Evolutionary conservation across 23 tunicate genomes (phyloP).

Genomic region (Botrylloides violaceus): DNA sequence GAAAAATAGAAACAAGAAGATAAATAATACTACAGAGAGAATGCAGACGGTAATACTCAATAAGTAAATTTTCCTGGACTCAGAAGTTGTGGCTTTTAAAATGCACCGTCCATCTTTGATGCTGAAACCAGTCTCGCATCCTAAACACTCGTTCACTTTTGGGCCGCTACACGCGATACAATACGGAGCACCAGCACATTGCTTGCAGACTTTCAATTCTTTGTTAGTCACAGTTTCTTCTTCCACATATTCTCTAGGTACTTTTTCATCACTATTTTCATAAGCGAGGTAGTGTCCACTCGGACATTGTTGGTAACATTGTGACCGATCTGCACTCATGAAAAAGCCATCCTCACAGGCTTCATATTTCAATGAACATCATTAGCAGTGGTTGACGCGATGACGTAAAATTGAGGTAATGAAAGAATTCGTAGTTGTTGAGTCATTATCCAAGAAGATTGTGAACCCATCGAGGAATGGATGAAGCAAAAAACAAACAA

Average conservation of each 20-base stretch:
- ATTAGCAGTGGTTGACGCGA: too few relatives aligned
- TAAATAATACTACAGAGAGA: slow-evolving; percentile 5
- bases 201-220: slow-evolving; percentile 30
- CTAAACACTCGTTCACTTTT: slow-evolving; percentile 27
- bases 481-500: slow-evolving; percentile 83
- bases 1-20: slow-evolving; percentile 2
- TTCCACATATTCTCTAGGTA: not conserved
- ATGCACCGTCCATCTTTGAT: not conserved
- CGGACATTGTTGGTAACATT: slow-evolving; percentile 40
- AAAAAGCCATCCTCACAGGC: slow-evolving; percentile 38
- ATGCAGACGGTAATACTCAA: slow-evolving; percentile 23
- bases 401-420: not conserved
- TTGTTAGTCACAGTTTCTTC: slow-evolving; percentile 20
- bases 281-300: slow-evolving; percentile 37
- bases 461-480: slow-evolving; percentile 21
- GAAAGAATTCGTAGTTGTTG: not conserved
- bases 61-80: not conserved
- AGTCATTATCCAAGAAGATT: not conserved
- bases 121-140: slow-evolving; percentile 42
- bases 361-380: not conserved
- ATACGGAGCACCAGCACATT: slow-evolving; percentile 24
- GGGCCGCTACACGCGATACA: slow-evolving; percentile 54
- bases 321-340: slow-evolving; percentile 24
- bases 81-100: not conserved
- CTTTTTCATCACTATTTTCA: slow-evolving; percentile 27